Conservation (phyloP, 2,888 invertebrate genomes). For the Temnothorax rugatulus region DNA sequence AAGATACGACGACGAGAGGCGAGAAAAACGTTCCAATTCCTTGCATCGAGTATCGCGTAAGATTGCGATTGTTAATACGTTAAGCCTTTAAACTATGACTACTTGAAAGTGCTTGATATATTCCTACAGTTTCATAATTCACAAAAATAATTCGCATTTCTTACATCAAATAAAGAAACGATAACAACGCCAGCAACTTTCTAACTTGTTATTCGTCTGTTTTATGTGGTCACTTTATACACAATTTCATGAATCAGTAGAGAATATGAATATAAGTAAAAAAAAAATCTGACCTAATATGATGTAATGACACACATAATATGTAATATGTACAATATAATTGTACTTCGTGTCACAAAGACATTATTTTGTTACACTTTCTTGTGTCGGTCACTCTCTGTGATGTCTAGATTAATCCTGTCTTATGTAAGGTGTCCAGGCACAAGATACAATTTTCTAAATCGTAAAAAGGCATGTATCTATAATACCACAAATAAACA, state of each 20-base stretch:
- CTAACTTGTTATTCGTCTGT: not conserved
- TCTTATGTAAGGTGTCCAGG: slow-evolving; percentile 22
- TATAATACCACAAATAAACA: slow-evolving; percentile 26
- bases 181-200: not conserved
- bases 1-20: not conserved
- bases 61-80: not conserved
- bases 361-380: slow-evolving; percentile 6
- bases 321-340: not conserved
- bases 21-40: slow-evolving; percentile 21
- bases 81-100: not conserved
- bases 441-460: slow-evolving; percentile 32
- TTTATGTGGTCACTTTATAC: not conserved
- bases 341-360: slow-evolving; percentile 4
- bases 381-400: slow-evolving; percentile 10
- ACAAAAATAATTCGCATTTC: not conserved
- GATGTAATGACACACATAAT: not conserved
- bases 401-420: slow-evolving; percentile 21
- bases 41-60: not conserved
- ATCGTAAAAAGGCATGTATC: not conserved
- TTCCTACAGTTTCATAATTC: not conserved
- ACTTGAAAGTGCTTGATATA: slow-evolving; percentile 23
- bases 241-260: not conserved
- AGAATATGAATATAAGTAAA: not conserved
- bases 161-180: not conserved
- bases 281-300: slow-evolving; percentile 12